These are phyloP conservation scores for Ariolimax columbianus DNA, from an alignment of 2,888 invertebrate genomes.

Conservation along the genomic window DNA sequence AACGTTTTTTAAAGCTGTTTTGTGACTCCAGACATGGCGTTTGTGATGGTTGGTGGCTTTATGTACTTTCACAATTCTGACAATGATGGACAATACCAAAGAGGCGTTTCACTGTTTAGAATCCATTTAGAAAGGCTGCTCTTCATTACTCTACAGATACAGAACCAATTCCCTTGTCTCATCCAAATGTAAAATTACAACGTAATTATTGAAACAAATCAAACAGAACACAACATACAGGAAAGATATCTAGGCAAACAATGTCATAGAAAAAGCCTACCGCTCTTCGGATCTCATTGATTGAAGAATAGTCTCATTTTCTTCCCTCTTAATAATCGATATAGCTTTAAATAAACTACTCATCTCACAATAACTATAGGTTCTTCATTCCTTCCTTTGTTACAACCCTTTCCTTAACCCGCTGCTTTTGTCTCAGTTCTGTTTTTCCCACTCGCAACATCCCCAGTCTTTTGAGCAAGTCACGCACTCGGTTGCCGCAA, in stretches of 20 bases:
- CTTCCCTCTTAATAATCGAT: slow-evolving; percentile 3
- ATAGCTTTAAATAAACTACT: neutral
- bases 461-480: slow-evolving; percentile 26
- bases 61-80: too few species aligned
- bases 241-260: neutral
- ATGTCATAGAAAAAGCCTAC: neutral
- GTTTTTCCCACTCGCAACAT: slow-evolving; percentile 25
- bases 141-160: too few species aligned
- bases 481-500: slow-evolving; percentile 4
- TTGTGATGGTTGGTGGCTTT: too few species aligned
- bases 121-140: too few species aligned
- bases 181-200: neutral
- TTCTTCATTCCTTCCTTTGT: slow-evolving; percentile 21
- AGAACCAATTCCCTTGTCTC: too few species aligned
- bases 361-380: neutral
- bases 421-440: slow-evolving; percentile 7
- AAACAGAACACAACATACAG: neutral
- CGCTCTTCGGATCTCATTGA: neutral
- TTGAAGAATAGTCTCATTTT: neutral
- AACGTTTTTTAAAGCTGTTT: too few species aligned
- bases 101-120: too few species aligned
- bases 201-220: neutral
- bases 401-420: slow-evolving; percentile 1
- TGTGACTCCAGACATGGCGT: too few species aligned
- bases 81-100: too few species aligned